Evolutionary conservation across 1,140 invertebrate genomes (phyloP).

Genomic region (Platyscapa corneri): DNA sequence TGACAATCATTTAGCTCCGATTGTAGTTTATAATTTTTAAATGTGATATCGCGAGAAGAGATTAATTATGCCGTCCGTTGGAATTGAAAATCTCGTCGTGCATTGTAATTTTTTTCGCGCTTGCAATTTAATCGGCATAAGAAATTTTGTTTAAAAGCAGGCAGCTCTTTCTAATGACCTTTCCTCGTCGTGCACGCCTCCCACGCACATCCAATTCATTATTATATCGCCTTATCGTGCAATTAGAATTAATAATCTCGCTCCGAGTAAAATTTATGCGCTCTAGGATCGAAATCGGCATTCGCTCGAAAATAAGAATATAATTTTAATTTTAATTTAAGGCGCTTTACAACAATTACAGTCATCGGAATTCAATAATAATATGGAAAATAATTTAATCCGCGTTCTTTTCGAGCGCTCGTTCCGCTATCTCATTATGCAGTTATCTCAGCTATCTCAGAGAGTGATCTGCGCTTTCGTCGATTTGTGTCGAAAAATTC

Average conservation of each 20-base stretch:
- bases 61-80: no score
- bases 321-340: background rate
- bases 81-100: no score
- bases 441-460: background rate
- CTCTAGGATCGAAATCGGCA: background rate
- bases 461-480: background rate
- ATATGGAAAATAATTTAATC: no score
- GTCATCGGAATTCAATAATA: background rate
- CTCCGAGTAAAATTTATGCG: background rate
- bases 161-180: no score
- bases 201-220: no score
- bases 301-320: background rate
- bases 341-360: background rate
- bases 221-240: no score
- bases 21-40: background rate
- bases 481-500: background rate
- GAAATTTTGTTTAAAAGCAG: background rate
- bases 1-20: background rate
- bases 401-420: background rate
- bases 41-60: no score
- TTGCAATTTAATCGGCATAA: background rate
- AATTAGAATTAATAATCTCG: slow-evolving; percentile 1
- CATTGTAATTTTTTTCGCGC: no score
- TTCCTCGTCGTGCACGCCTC: no score
- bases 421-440: background rate